Percentiles rank a stretch among this genome's conserved stretches.
Conservation (phyloP, 1,140 invertebrate genomes). For the Paracyclopina nana region DNA sequence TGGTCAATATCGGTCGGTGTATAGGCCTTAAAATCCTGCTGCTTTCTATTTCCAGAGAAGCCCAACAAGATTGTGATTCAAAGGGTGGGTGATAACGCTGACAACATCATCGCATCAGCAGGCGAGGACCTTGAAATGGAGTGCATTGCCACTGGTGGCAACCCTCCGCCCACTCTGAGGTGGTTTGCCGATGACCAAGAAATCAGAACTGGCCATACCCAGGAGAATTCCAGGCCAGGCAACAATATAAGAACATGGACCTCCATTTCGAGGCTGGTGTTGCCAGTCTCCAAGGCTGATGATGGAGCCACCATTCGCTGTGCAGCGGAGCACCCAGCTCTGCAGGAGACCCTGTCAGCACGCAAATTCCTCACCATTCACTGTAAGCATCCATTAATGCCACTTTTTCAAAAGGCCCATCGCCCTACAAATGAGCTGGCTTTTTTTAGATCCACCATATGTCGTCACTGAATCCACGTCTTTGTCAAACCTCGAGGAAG, state of each 20-base stretch:
- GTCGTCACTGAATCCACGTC: conserved; percentile 3
- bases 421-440: not conserved
- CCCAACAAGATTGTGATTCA: conserved; percentile 7
- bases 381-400: conserved; percentile 10
- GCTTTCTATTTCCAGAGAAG: not conserved
- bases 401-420: not conserved
- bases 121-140: conserved; percentile 15
- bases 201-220: not conserved
- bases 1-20: too few relatives aligned
- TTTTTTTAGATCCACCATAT: conserved; percentile 9
- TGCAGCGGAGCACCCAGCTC: conserved; percentile 7
- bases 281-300: conserved; percentile 10
- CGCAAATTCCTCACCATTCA: conserved; percentile 1
- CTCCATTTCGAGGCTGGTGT: conserved; percentile 8
- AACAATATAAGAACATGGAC: not conserved
- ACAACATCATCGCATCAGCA: not conserved
- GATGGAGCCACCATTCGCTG: conserved; percentile 6
- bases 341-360: not conserved
- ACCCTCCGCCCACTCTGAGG: conserved; percentile 11
- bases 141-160: conserved; percentile 15
- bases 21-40: too few relatives aligned
- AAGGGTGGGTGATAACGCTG: not conserved
- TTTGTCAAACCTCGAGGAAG: conserved; percentile 3
- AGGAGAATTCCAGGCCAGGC: conserved; percentile 6
- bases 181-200: conserved; percentile 12